These are phyloP conservation scores for Sander vitreus DNA, from an alignment of 2,113 vertebrate genomes.

Conservation along the genomic window DNA sequence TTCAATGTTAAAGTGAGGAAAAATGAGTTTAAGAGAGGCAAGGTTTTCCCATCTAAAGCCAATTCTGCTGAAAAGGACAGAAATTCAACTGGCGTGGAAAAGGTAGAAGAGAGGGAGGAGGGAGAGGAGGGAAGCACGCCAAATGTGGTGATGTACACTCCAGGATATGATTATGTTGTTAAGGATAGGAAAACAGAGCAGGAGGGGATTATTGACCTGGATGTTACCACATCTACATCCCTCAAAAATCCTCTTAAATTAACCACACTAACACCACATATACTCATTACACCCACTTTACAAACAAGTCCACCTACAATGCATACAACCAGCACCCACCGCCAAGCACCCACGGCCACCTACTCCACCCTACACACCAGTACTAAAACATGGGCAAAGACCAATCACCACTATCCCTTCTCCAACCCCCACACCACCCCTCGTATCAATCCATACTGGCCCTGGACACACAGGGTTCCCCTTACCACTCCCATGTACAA, in stretches of 20 bases:
- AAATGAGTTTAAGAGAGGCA: constrained; percentile 36
- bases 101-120: constrained; percentile 33
- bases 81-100: constrained; percentile 10
- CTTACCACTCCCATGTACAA: constrained; percentile 49
- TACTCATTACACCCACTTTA: constrained; percentile 41
- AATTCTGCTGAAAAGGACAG: constrained; percentile 22
- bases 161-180: constrained; percentile 79
- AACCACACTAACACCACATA: constrained; percentile 29
- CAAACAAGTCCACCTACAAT: constrained; percentile 45
- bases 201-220: constrained; percentile 68
- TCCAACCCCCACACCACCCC: constrained; percentile 32
- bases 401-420: constrained; percentile 35
- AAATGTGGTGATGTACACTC: constrained; percentile 61
- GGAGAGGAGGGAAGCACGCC: constrained; percentile 80
- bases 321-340: constrained; percentile 32
- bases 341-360: constrained; percentile 4
- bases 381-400: constrained; percentile 43
- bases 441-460: constrained; percentile 28
- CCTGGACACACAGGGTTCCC: constrained; percentile 29
- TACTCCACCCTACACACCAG: constrained; percentile 47
- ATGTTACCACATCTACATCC: constrained; percentile 51
- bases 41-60: constrained; percentile 5
- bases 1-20: constrained; percentile 54
- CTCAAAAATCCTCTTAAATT: constrained; percentile 41
- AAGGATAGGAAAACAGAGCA: constrained; percentile 67